Evolutionary conservation across 2,797 vertebrate species (phyloP).

Genomic region (Rhodeus uyekii): DNA sequence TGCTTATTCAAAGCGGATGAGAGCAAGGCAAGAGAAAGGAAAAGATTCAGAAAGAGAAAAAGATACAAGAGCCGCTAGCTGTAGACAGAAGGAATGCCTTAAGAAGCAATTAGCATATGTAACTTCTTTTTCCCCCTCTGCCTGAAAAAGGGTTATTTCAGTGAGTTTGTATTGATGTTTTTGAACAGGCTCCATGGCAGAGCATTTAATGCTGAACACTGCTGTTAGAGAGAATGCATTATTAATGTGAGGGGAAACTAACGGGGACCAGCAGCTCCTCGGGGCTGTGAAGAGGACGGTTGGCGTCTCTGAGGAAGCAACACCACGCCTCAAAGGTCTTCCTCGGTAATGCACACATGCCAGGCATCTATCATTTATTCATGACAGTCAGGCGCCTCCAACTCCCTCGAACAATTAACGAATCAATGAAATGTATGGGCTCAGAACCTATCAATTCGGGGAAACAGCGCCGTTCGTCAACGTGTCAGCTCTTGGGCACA

Average conservation of each 20-base stretch:
- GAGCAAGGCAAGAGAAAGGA: constrained; percentile 28
- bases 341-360: constrained; percentile 63
- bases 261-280: constrained; percentile 61
- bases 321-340: constrained; percentile 59
- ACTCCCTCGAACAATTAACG: constrained; percentile 69
- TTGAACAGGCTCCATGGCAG: constrained; percentile 60
- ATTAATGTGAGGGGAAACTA: constrained; percentile 69
- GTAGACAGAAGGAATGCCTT: constrained; percentile 56
- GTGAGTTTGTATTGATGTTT: constrained; percentile 61
- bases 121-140: constrained; percentile 53
- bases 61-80: constrained; percentile 38
- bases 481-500: constrained; percentile 63
- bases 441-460: constrained; percentile 71
- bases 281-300: constrained; percentile 57
- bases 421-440: constrained; percentile 75
- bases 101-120: constrained; percentile 60
- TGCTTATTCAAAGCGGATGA: constrained; percentile 28
- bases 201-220: constrained; percentile 66
- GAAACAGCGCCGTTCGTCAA: constrained; percentile 68
- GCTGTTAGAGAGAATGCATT: constrained; percentile 71
- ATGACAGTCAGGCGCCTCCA: constrained; percentile 65
- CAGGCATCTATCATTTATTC: constrained; percentile 75
- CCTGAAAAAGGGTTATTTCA: constrained; percentile 62
- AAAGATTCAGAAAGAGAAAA: constrained; percentile 39
- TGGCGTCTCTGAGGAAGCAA: constrained; percentile 59